phyloP scores from a whole-genome alignment of 2,797 vertebrate genomes.

The Helostoma temminkii region DNA sequence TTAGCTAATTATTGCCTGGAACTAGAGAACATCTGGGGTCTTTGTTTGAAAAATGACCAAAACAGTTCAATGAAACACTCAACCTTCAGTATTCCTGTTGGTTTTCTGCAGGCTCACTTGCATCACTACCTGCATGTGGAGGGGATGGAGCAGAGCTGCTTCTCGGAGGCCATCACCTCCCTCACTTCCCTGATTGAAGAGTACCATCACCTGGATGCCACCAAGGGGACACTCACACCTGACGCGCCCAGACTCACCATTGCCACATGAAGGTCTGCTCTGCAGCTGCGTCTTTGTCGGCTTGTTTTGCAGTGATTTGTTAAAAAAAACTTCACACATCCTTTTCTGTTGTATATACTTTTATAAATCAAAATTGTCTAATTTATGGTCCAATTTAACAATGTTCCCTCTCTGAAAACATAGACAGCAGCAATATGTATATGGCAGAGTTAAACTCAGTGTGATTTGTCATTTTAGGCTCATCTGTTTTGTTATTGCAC shows the following conservation, averaged over 20 bases:
- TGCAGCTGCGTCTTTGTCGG: not conserved
- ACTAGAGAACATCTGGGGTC: no score
- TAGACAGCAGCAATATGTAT: constrained; percentile 11
- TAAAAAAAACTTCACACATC: constrained; percentile 28
- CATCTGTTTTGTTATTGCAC: constrained; percentile 49
- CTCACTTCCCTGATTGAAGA: constrained; percentile 91
- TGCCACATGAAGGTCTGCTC: constrained; percentile 72
- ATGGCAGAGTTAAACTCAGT: not conserved
- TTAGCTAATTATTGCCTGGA: no score
- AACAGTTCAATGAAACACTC: not conserved
- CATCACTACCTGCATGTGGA: constrained; percentile 95
- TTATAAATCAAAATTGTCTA: constrained; percentile 36
- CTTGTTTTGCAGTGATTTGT: not conserved
- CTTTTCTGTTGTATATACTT: constrained; percentile 31
- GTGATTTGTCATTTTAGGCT: constrained; percentile 28
- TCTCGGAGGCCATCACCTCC: constrained; percentile 89
- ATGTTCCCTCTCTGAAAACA: constrained; percentile 16
- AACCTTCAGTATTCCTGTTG: not conserved
- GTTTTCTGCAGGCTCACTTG: constrained; percentile 89
- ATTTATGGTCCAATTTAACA: constrained; percentile 16
- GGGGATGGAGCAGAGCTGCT: constrained; percentile 91
- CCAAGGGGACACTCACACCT: constrained; percentile 73
- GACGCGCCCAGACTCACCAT: constrained; percentile 87
- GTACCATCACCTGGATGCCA: constrained; percentile 88
- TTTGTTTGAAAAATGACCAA: no score